Evolutionary conservation across 1,140 invertebrate genomes (phyloP), one percentile per base, ranked within the genome.

Genomic region (Maconellicoccus hirsutus): DNA sequence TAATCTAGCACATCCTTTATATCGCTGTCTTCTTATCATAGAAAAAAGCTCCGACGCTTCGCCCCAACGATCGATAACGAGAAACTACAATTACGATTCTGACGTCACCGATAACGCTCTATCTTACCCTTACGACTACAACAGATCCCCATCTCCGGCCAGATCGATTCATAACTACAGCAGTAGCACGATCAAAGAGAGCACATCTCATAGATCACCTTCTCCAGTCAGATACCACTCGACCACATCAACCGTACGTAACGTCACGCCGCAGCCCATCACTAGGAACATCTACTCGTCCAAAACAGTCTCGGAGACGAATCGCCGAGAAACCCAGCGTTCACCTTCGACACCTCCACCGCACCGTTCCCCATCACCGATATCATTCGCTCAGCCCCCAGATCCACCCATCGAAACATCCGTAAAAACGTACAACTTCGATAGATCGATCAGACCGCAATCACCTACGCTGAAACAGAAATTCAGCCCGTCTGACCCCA

Each of bases 351-450:
- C 73, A 0, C 76, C 77, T 14, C 75, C 75, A 1, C 75, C 76
- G 10, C 75, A 77, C 23, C 73, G 76, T 21, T 77, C 76, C 0
- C 75, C 75, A 2, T 74, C 74, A 0, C 77, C 77, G 2, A 73
- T 77, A 8, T 73, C 76, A 14, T 76, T 77, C 71, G 22, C 72
- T 25, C 72, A 74, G 27, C 75, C 76, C 25, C 75, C 74, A 0
- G 69, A 74, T 22, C 75, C 75, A 19, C 69, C 27, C 39, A 38
- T 69, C 25, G 66, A 73, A 7, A 59, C 63, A 7, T 66, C 59
- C 29, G 70, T 22, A 8, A 19, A 69, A 22, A 61, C 66, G 4
- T 72, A 73, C 59, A 73, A 52, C 12, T 70, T 22, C 14, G 39
- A 59, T 8, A 22, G 27, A 22, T 26, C 2, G 23, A 19, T 23